Conservation (phyloP, 2,888 invertebrate species). For the Drosophila mercatorum region DNA sequence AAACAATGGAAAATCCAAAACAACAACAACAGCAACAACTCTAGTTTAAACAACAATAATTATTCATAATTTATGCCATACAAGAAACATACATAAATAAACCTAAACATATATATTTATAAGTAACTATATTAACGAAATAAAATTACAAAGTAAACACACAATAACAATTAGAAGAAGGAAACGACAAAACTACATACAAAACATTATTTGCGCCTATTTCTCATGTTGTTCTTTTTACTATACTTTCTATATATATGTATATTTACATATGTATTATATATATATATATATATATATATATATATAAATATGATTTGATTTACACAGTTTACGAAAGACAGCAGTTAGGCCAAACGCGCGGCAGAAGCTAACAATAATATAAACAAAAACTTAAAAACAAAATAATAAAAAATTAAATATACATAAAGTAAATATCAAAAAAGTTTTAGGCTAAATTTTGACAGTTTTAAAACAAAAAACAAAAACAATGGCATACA, state of each 20-base stretch:
- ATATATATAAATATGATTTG: background rate
- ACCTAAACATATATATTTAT: conserved; percentile 65
- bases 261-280: too few relatives aligned
- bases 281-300: background rate
- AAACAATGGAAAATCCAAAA: background rate
- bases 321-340: conserved; percentile 26
- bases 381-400: conserved; percentile 28
- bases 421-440: conserved; percentile 55
- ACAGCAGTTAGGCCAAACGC: conserved; percentile 49
- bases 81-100: conserved; percentile 63
- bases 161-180: conserved; percentile 53
- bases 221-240: conserved; percentile 46
- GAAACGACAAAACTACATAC: conserved; percentile 47
- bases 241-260: background rate
- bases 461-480: conserved; percentile 57
- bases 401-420: conserved; percentile 9
- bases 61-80: conserved; percentile 58
- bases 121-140: conserved; percentile 60
- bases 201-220: conserved; percentile 54
- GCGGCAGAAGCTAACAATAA: conserved; percentile 67
- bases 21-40: conserved; percentile 23
- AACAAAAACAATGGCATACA: conserved; percentile 39
- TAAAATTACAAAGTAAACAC: conserved; percentile 35
- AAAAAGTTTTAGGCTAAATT: conserved; percentile 57
- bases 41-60: conserved; percentile 48